Conservation (phyloP, 2,888 invertebrate genomes). For the Erannis defoliaria region DNA sequence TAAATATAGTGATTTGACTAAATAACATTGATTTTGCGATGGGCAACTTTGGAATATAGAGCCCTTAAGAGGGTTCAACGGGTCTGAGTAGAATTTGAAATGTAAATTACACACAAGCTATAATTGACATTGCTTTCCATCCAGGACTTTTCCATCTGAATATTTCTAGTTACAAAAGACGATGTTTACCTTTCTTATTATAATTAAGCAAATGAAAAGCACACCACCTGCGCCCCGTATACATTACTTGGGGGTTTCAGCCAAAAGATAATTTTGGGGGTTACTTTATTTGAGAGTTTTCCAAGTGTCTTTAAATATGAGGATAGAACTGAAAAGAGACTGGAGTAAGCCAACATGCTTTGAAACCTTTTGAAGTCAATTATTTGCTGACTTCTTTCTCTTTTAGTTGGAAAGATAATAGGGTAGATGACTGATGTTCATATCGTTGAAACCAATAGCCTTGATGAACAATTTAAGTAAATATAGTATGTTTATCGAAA, state of each 20-base stretch:
- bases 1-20: too few relatives aligned
- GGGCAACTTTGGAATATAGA: too few relatives aligned
- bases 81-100: too few relatives aligned
- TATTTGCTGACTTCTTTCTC: background rate
- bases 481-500: too few relatives aligned
- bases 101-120: too few relatives aligned
- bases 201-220: constrained; percentile 46
- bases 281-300: constrained; percentile 36
- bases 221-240: constrained; percentile 40
- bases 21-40: too few relatives aligned
- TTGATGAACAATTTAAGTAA: too few relatives aligned
- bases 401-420: background rate
- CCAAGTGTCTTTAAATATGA: constrained; percentile 33
- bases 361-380: background rate
- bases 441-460: too few relatives aligned
- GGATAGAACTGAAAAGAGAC: constrained; percentile 13
- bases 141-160: constrained; percentile 3
- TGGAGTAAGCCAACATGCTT: constrained; percentile 6
- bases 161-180: constrained; percentile 4
- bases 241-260: constrained; percentile 38
- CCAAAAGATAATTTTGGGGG: constrained; percentile 25
- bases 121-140: too few relatives aligned
- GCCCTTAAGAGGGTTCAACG: too few relatives aligned
- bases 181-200: constrained; percentile 43
- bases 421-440: too few relatives aligned